These are phyloP conservation scores for Sprattus sprattus DNA, from an alignment of 2,113 vertebrate species.

Conservation along the genomic window DNA sequence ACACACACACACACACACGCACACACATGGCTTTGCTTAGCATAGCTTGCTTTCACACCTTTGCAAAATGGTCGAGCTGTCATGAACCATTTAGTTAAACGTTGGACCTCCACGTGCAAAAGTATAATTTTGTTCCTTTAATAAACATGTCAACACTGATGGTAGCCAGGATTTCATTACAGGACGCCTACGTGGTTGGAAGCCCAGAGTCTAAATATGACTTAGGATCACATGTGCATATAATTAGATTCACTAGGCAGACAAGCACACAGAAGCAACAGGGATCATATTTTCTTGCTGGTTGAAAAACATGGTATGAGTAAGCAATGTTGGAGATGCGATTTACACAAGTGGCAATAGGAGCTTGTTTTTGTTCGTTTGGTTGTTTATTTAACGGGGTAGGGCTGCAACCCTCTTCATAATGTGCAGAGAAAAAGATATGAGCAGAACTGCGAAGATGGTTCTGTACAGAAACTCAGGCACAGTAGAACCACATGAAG, in stretches of 20 bases:
- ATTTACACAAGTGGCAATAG: background rate
- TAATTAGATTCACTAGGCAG: background rate
- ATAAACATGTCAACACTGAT: background rate
- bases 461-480: too few relatives aligned
- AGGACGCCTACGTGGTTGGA: background rate
- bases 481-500: too few relatives aligned
- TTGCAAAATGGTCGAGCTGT: too few relatives aligned
- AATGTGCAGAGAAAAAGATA: background rate
- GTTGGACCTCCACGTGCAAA: too few relatives aligned
- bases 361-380: background rate
- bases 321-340: background rate
- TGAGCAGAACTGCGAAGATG: background rate
- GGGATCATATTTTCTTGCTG: background rate
- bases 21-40: too few relatives aligned
- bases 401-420: background rate
- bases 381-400: background rate
- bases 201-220: background rate
- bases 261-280: background rate
- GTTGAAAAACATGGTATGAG: background rate
- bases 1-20: too few relatives aligned
- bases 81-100: too few relatives aligned
- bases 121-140: background rate
- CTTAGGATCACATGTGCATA: background rate
- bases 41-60: background rate
- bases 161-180: background rate